Evolutionary conservation across 2,888 invertebrate genomes (phyloP), one percentile per base, ranked within the genome.

Genomic region (Hemicrepidius hirtus): DNA sequence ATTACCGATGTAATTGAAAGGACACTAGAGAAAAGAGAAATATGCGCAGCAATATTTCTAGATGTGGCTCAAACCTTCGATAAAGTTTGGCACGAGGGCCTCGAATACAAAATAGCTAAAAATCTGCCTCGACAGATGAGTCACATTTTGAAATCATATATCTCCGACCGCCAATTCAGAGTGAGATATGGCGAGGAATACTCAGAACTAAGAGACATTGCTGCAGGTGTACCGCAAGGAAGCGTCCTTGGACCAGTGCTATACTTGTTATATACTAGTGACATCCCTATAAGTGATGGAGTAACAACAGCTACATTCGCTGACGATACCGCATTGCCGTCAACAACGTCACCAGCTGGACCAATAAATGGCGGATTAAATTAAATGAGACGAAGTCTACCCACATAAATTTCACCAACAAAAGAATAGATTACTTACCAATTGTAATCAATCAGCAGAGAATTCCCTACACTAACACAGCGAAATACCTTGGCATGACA

Each of bases 401-500:
- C n/a, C 16, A 44, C 16, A 44, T 59, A 59, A 59, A 59, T 40
- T 59, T 37, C 59, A 40, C 59, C 37, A 37, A 59, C 16, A 37
- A 28, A 59, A 37, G n/a, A 59, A n/a, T 59, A 9, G 13, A 40
- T 13, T 16, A 59, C 40, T 7, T 16, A 69, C 21, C 63, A 10
- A 13, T 44, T 57, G 57, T 74, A 28, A 65, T 79, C 13, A 68
- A 78, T 53, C 40, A 49, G 3, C 32, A 53, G 41, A 16, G 16
- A 9, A 50, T 78, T 0, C 75, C 78, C 18, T 40, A 35, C 10
- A 16, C n/a, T 6, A 63, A 74, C n/a, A 40, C 50, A 12, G 76
- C 69, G 1, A 76, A 78, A 75, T 78, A 80, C 59, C 76, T 80
- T 0, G 79, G 75, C 12, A 70, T 80, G n/a, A 73, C 74, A 32